phyloP scores from a whole-genome alignment of 37 sponge, comb jelly and placozoan genomes.

The Petrosia ficiformis region DNA sequence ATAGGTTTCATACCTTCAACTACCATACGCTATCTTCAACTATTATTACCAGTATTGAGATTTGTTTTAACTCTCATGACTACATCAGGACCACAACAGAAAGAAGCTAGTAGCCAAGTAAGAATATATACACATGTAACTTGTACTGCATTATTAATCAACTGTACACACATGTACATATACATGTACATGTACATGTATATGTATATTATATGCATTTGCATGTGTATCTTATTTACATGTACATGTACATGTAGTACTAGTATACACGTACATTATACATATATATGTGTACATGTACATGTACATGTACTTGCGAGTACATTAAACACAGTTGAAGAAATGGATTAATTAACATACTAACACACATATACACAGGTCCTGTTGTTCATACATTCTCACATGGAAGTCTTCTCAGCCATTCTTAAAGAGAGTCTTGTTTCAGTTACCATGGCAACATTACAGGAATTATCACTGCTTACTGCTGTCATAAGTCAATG shows the following conservation, averaged over 20 bases:
- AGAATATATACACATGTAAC: too few relatives aligned
- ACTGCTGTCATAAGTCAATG: conserved; percentile 65
- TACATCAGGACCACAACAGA: conserved; percentile 57
- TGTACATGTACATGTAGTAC: too few relatives aligned
- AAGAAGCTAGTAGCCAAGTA: conserved; percentile 65
- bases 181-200: background rate
- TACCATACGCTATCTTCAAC: conserved; percentile 43
- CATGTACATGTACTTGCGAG: too few relatives aligned
- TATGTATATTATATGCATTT: background rate
- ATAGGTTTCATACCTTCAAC: conserved; percentile 67
- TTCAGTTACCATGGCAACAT: conserved; percentile 20
- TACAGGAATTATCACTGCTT: conserved; percentile 72
- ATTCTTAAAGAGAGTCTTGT: conserved; percentile 46
- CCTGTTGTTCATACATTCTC: conserved; percentile 43
- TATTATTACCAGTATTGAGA: conserved; percentile 67
- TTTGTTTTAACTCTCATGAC: conserved; percentile 56
- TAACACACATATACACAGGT: too few relatives aligned
- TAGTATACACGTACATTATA: too few relatives aligned
- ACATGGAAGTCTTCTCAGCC: conserved; percentile 61
- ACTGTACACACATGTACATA: background rate
- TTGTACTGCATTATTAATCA: background rate
- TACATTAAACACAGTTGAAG: too few relatives aligned
- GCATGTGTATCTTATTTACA: too few relatives aligned
- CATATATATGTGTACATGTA: too few relatives aligned
- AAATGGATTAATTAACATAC: too few relatives aligned